phyloP scores from a whole-genome alignment of 2,888 invertebrate species.

The Acleris sparsana region DNA sequence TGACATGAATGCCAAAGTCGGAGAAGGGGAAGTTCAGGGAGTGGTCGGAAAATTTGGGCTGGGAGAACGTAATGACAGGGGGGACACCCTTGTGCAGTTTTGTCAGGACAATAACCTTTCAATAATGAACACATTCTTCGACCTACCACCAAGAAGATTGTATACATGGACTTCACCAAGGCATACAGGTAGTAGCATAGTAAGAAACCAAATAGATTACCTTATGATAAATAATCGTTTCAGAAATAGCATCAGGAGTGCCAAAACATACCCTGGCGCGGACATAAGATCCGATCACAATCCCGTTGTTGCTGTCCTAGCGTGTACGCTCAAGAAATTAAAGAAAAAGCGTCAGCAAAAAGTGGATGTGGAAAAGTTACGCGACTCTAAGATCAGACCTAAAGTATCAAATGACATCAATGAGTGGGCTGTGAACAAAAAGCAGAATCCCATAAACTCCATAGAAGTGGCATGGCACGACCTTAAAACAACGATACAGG shows the following conservation, averaged over 20 bases:
- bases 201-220: background rate
- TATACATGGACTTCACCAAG: background rate
- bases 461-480: too few species aligned
- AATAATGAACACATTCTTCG: background rate
- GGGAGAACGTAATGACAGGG: background rate
- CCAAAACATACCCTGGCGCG: background rate
- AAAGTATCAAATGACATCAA: too few species aligned
- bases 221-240: background rate
- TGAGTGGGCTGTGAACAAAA: too few species aligned
- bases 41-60: background rate
- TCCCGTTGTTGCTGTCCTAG: background rate
- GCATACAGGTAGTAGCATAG: background rate
- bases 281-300: background rate
- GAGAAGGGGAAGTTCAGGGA: background rate
- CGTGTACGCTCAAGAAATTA: background rate
- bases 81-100: background rate
- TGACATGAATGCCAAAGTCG: conserved; percentile 1
- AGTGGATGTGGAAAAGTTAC: too few species aligned
- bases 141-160: background rate
- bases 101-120: background rate
- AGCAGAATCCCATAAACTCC: too few species aligned
- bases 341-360: background rate
- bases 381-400: too few species aligned
- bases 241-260: background rate
- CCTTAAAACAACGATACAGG: too few species aligned